Conservation (phyloP, 92 coral and sea anemone species). For the Montipora capitata region DNA sequence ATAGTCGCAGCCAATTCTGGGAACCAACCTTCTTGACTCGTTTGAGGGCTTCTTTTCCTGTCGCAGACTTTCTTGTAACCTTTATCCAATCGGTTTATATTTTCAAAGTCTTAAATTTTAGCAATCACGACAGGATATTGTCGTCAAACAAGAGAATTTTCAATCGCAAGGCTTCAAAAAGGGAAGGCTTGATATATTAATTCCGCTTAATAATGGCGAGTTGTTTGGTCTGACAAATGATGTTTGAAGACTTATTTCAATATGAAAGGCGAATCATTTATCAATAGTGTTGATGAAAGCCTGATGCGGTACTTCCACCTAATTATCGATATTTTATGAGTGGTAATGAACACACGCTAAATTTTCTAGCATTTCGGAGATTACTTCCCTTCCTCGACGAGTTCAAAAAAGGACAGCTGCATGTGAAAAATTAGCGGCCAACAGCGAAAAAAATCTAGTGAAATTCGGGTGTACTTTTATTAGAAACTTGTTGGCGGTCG, state of each 20-base stretch:
- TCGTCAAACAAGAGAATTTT: not conserved
- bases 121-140: not conserved
- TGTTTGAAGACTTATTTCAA: constrained; percentile 32
- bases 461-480: not conserved
- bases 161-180: constrained; percentile 32
- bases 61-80: not conserved
- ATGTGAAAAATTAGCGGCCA: not conserved
- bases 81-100: not conserved
- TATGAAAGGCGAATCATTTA: constrained; percentile 34
- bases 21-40: constrained; percentile 18
- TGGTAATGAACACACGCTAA: not conserved
- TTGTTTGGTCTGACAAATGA: constrained; percentile 45
- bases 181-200: constrained; percentile 20
- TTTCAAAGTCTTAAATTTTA: not conserved
- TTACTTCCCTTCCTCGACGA: too few species aligned
- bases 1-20: not conserved
- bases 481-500: not conserved
- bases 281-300: constrained; percentile 27
- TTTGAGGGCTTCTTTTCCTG: not conserved
- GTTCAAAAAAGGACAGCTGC: too few species aligned
- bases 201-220: constrained; percentile 36
- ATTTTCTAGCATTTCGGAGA: not conserved
- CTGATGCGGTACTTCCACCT: not conserved
- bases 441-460: not conserved
- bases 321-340: constrained; percentile 29